phyloP scores from a whole-genome alignment of 2,797 vertebrate species.

The Lophius americanus region DNA sequence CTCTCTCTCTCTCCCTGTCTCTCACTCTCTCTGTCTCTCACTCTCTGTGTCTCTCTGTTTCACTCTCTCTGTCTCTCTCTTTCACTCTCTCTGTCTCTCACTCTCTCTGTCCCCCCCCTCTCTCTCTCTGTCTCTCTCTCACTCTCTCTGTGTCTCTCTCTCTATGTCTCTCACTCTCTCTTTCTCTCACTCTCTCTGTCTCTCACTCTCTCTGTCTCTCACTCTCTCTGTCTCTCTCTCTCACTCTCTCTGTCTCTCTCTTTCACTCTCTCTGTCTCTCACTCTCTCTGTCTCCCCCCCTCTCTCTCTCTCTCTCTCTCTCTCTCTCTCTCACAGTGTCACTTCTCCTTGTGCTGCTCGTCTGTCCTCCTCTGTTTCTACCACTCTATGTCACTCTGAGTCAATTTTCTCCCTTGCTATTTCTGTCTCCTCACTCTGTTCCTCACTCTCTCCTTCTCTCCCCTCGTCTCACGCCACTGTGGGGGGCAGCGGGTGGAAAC shows the following conservation, averaged over 20 bases:
- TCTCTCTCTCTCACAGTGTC: constrained; percentile 40
- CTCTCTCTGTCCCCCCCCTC: constrained; percentile 59
- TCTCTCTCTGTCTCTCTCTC: constrained; percentile 60
- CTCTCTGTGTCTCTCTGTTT: constrained; percentile 58
- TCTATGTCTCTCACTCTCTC: constrained; percentile 66
- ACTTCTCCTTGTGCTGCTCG: constrained; percentile 53
- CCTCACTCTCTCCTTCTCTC: constrained; percentile 37
- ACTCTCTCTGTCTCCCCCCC: constrained; percentile 61
- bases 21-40: constrained; percentile 16
- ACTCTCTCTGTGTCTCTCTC: too few species aligned
- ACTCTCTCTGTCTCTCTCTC: constrained; percentile 59
- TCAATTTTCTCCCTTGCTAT: constrained; percentile 58
- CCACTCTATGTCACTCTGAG: constrained; percentile 37
- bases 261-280: constrained; percentile 44
- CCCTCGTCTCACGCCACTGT: constrained; percentile 64
- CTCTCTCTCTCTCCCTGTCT: constrained; percentile 42
- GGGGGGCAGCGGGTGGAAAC: constrained; percentile 72
- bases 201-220: constrained; percentile 49
- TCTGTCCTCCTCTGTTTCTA: constrained; percentile 53
- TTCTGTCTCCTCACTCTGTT: constrained; percentile 55
- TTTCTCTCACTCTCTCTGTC: constrained; percentile 60
- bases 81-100: constrained; percentile 55
- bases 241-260: constrained; percentile 54
- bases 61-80: constrained; percentile 54
- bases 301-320: constrained; percentile 26